Conservation (phyloP, 1,140 invertebrate genomes). For the Drosophila mojavensis region DNA sequence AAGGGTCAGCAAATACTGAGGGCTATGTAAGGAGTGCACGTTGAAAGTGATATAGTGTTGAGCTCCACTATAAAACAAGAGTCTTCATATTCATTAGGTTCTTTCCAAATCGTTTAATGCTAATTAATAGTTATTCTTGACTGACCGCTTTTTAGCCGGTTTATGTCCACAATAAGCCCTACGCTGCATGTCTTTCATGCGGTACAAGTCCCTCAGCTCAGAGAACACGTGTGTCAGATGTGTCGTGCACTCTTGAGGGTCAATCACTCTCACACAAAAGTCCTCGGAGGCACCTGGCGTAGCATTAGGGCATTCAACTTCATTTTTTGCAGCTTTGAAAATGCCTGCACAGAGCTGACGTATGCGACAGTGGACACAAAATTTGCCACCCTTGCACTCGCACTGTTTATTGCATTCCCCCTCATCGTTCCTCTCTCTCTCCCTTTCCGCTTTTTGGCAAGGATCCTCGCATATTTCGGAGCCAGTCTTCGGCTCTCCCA, state of each 20-base stretch:
- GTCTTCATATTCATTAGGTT: no score
- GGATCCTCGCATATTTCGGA: constrained; percentile 34
- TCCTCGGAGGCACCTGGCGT: constrained; percentile 44
- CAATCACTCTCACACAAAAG: constrained; percentile 28
- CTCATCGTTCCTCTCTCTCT: not conserved
- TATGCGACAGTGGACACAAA: constrained; percentile 70
- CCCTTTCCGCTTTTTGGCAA: constrained; percentile 5
- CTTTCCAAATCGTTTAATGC: no score
- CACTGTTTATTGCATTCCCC: constrained; percentile 40
- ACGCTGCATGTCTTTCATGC: no score
- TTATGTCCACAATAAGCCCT: no score
- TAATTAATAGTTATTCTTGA: no score
- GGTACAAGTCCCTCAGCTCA: no score
- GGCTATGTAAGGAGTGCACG: no score
- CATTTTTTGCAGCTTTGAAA: constrained; percentile 20
- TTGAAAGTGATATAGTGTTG: no score
- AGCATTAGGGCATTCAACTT: constrained; percentile 7
- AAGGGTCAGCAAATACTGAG: no score
- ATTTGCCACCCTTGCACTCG: constrained; percentile 47
- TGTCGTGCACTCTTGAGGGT: constrained; percentile 28
- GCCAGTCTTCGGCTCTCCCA: not conserved
- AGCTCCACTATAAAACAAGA: no score
- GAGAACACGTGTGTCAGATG: no score
- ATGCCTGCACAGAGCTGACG: constrained; percentile 57
- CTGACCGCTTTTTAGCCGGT: no score